phyloP scores from a whole-genome alignment of 1,140 invertebrate species.

The Euura saliciscinereae region DNA sequence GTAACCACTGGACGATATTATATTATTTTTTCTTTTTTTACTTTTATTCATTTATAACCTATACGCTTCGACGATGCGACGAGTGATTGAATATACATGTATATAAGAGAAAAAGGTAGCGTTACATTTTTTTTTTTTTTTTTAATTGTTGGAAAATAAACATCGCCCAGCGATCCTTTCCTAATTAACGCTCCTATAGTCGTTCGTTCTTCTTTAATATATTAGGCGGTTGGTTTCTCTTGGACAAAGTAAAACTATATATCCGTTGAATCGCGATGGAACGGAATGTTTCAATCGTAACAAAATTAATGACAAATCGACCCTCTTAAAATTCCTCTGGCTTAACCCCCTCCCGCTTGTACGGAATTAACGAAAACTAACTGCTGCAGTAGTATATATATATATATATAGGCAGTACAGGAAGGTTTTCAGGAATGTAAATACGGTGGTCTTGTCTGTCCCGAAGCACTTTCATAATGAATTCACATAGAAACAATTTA shows the following conservation, averaged over 20 bases:
- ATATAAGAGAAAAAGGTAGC: neutral
- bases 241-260: no score
- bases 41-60: neutral
- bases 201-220: neutral
- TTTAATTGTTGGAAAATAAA: neutral
- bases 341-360: neutral
- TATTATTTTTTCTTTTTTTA: neutral
- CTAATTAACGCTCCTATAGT: neutral
- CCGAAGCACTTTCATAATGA: no score
- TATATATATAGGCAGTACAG: no score
- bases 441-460: no score
- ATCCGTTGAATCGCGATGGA: neutral
- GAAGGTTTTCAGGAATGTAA: no score
- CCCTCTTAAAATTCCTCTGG: neutral
- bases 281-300: conserved; percentile 3
- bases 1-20: neutral
- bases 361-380: conserved; percentile 1
- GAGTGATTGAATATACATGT: no score
- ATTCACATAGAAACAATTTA: neutral
- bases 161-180: neutral
- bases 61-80: neutral
- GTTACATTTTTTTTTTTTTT: neutral
- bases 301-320: neutral
- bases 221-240: no score
- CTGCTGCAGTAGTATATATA: neutral